phyloP scores from a whole-genome alignment of 2,797 vertebrate genomes.

The Epinephelus coioides region DNA sequence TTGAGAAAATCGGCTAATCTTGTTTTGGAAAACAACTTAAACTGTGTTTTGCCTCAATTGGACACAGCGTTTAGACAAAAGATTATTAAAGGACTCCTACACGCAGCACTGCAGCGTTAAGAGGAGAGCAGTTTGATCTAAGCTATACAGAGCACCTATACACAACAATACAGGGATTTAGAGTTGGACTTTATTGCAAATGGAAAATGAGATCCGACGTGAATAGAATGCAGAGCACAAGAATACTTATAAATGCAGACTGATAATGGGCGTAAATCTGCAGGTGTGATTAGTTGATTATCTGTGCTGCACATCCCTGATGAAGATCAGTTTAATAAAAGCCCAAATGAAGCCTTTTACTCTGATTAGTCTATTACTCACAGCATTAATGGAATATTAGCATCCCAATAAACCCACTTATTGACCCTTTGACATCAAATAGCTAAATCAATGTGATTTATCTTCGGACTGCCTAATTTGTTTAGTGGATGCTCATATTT shows the following conservation, averaged over 20 bases:
- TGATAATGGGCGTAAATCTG: constrained; percentile 63
- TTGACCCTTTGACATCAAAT: constrained; percentile 52
- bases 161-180: constrained; percentile 60
- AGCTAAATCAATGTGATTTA: constrained; percentile 32
- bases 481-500: constrained; percentile 2
- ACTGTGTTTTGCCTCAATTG: constrained; percentile 43
- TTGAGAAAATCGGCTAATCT: constrained; percentile 46
- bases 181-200: constrained; percentile 55
- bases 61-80: constrained; percentile 26
- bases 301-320: constrained; percentile 48
- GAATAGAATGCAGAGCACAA: constrained; percentile 50
- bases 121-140: constrained; percentile 48
- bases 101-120: constrained; percentile 37
- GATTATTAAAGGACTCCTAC: constrained; percentile 39
- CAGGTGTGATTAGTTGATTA: constrained; percentile 68
- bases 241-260: constrained; percentile 39
- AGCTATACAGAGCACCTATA: constrained; percentile 29
- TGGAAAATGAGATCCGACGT: constrained; percentile 60
- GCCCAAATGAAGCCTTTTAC: constrained; percentile 50
- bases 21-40: constrained; percentile 53
- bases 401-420: constrained; percentile 38
- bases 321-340: constrained; percentile 62
- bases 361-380: constrained; percentile 51
- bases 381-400: constrained; percentile 53
- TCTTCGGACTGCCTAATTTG: constrained; percentile 25